Percentiles rank a stretch among this genome's conserved stretches.
These are phyloP conservation scores for Choloepus didactylus DNA, from an alignment of 2,797 vertebrate genomes.

Conservation along the genomic window DNA sequence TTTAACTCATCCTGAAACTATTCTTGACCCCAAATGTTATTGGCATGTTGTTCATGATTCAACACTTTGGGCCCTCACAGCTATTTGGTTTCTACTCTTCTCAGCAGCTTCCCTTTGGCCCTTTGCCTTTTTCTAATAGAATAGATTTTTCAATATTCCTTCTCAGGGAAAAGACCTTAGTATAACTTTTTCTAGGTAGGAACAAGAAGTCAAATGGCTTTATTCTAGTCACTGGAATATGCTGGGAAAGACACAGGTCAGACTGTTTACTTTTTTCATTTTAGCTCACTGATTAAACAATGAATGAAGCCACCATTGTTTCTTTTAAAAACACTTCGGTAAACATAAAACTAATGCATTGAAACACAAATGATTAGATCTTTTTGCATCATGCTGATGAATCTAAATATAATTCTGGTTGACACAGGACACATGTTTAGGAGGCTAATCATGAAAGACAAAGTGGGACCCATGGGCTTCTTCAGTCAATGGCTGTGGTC, in stretches of 20 bases:
- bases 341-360: background rate
- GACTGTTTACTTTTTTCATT: background rate
- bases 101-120: background rate
- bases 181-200: background rate
- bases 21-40: background rate
- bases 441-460: constrained; percentile 2
- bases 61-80: background rate
- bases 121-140: background rate
- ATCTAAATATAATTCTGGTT: constrained; percentile 21
- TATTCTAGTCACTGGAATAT: background rate
- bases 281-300: background rate
- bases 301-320: background rate
- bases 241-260: background rate
- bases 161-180: background rate
- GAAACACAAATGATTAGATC: constrained; percentile 13
- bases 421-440: background rate
- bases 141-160: background rate
- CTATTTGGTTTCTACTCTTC: background rate
- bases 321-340: background rate
- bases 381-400: background rate
- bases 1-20: background rate
- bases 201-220: background rate
- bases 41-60: background rate
- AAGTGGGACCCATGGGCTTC: background rate
- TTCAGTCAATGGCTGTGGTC: background rate